Percentiles rank a stretch among this genome's conserved stretches.
These are phyloP conservation scores for Saxidomus purpurata DNA, from an alignment of 1,140 invertebrate species.

Conservation along the genomic window DNA sequence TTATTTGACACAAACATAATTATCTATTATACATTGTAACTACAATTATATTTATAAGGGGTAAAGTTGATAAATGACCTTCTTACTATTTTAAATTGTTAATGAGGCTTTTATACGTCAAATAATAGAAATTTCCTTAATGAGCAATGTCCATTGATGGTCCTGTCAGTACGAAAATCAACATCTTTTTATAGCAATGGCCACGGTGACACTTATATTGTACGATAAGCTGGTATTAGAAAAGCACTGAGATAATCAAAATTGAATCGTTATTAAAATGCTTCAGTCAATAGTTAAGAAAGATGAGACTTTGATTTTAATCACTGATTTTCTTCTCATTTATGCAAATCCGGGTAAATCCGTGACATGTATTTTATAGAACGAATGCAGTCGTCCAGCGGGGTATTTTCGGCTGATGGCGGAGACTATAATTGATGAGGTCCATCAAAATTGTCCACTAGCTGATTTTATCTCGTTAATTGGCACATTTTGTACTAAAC, in stretches of 20 bases:
- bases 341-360: slow-evolving; percentile 25
- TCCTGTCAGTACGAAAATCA: neutral
- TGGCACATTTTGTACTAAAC: neutral
- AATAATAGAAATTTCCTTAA: neutral
- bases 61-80: neutral
- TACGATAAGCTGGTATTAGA: neutral
- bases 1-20: too few relatives aligned
- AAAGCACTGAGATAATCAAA: neutral
- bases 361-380: slow-evolving; percentile 18
- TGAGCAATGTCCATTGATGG: neutral
- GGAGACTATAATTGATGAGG: neutral
- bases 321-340: neutral
- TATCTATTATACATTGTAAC: too few relatives aligned
- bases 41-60: too few relatives aligned
- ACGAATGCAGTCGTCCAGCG: neutral
- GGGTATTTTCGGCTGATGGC: neutral
- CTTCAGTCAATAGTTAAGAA: neutral
- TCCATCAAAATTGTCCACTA: neutral
- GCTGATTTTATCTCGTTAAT: slow-evolving; percentile 12
- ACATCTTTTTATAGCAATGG: neutral
- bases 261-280: slow-evolving; percentile 21
- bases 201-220: neutral
- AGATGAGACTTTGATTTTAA: slow-evolving; percentile 8
- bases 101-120: neutral
- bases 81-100: neutral